Conservation (phyloP, 2,113 vertebrate species). For the Scalopus aquaticus region DNA sequence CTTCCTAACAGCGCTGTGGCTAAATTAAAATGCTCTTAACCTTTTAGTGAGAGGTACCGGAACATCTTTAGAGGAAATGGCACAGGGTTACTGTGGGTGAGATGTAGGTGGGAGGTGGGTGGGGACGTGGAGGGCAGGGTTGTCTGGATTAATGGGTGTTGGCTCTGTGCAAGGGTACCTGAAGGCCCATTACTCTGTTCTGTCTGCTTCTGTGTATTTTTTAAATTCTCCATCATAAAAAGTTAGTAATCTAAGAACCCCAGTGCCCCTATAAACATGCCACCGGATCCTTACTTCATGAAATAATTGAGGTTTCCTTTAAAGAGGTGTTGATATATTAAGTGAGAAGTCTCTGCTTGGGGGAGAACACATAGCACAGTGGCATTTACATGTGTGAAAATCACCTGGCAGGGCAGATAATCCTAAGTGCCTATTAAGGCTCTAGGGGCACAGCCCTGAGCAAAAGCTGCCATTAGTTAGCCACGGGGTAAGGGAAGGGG, state of each 20-base stretch:
- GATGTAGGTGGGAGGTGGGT: not conserved
- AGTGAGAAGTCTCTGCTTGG: not conserved
- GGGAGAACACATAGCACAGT: rapidly evolving
- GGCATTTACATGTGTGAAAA: not conserved
- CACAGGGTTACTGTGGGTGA: not conserved
- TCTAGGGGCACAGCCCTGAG: not conserved
- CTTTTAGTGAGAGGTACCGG: not conserved
- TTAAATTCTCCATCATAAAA: not conserved
- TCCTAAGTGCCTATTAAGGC: too few relatives aligned
- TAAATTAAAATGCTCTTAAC: not conserved
- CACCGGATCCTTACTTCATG: not conserved
- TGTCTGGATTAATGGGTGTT: not conserved
- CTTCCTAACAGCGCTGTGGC: not conserved
- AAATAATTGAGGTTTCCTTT: not conserved
- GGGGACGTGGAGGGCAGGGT: not conserved
- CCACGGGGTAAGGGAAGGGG: not conserved
- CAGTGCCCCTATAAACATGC: rapidly evolving
- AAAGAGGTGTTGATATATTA: not conserved
- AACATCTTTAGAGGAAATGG: not conserved
- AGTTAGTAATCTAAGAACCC: not conserved
- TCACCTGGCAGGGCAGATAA: not conserved
- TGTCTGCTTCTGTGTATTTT: not conserved
- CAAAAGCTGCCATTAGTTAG: not conserved
- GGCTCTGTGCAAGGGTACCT: not conserved
- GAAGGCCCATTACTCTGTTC: not conserved